Evolutionary conservation across 2,888 invertebrate genomes (phyloP).

Genomic region (Lithodes maja): DNA sequence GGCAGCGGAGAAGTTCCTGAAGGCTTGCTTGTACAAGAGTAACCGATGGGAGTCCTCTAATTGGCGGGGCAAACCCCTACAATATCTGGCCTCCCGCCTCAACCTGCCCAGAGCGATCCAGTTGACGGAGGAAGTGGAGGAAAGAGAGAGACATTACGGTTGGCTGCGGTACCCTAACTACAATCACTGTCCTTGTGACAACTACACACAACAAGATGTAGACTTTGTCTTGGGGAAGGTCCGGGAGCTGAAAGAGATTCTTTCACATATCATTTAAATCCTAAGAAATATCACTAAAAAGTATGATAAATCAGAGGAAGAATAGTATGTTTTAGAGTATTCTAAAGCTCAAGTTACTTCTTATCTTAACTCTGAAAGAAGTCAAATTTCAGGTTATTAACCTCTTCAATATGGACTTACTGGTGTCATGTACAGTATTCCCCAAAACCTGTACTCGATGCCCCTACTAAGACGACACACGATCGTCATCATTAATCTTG

Average conservation of each 20-base stretch:
- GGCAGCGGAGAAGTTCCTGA: background rate
- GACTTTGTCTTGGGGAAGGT: background rate
- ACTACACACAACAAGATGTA: background rate
- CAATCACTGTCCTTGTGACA: background rate
- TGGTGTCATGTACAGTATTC: too few species aligned
- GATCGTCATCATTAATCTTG: too few species aligned
- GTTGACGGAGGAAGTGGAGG: background rate
- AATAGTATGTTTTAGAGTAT: too few species aligned
- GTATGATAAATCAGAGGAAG: too few species aligned
- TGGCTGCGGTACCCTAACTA: background rate
- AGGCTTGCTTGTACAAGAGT: background rate
- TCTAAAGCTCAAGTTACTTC: too few species aligned
- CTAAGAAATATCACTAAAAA: too few species aligned
- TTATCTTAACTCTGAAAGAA: too few species aligned
- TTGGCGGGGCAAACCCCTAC: background rate
- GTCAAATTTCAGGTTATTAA: too few species aligned
- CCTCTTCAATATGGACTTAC: too few species aligned
- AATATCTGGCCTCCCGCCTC: background rate
- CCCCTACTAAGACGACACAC: too few species aligned
- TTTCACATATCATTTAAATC: background rate
- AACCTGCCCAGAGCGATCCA: background rate
- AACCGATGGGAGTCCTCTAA: background rate
- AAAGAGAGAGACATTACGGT: background rate
- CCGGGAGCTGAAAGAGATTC: background rate
- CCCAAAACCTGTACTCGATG: too few species aligned